Base-by-base conservation (phyloP, 1,140 invertebrate genomes). In the Hyphantria cunea region DNA sequence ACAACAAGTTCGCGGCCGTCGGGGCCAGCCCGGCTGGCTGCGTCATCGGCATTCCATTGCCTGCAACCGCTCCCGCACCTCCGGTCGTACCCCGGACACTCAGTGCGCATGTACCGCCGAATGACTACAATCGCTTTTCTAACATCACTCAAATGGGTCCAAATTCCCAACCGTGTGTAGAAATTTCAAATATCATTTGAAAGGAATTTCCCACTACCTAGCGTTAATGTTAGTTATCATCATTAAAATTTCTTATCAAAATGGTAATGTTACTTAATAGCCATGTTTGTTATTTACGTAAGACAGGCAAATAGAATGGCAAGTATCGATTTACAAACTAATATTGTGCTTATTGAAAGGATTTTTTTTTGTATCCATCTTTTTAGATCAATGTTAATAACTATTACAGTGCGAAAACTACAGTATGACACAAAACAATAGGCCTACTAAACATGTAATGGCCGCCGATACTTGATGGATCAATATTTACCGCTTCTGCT, bases 401-500 rank as follows among this genome's bases (percentile, higher is more conserved):
- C 5, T 25, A n/a, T 25, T 25, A 25, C 2, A 25, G 17, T 25
- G 1, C 17, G 17, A 25, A 7, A 37, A 4, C 3, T 37, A 37
- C 34, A 37, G 42, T 17, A 33, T 37, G 34, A 12, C 37, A 59
- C 47, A 42, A 45, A 65, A 65, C 48, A 56, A 53, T 31, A 53
- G 55, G 60, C 34, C 45, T 64, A n/a, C 34, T 50, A 60, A 39
- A 51, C 31, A 55, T 32, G 17, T 70, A 82, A 88, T 87, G 85
- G 87, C 85, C 66, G 77, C 78, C 50, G 70, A 64, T 15, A 54
- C 42, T 51, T 70, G 62, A 70, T 65, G 71, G 78, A 90, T 90
- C 86, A 72, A 90, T 90, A 89, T 78, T 90, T 90, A 90, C 88
- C 88, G 82, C 83, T 87, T 80, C 74, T 81, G 62, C 71, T 80